These are phyloP conservation scores for Scolopax mira DNA, from an alignment of 2,113 vertebrate species.

Conservation along the genomic window DNA sequence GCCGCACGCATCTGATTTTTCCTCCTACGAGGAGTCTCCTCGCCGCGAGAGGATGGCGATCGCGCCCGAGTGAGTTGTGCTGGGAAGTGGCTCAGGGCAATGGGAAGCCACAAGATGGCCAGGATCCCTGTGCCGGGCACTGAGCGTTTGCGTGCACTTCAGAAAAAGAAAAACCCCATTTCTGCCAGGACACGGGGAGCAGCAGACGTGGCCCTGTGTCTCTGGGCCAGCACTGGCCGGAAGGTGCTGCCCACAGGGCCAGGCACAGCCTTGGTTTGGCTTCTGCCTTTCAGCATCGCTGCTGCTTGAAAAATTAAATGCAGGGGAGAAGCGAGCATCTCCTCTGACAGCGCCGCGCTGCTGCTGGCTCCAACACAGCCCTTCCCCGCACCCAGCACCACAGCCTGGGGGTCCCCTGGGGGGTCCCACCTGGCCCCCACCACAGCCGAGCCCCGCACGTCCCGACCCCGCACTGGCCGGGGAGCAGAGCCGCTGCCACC, in stretches of 20 bases:
- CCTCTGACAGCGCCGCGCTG: background rate
- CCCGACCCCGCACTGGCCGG: rapidly evolving
- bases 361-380: background rate
- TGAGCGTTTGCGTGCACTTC: rapidly evolving
- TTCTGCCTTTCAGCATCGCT: background rate
- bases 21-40: background rate
- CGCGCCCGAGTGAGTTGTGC: rapidly evolving
- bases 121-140: rapidly evolving
- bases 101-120: background rate
- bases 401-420: rapidly evolving
- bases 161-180: background rate
- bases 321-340: background rate
- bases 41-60: background rate
- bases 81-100: background rate
- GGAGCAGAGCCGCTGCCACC: rapidly evolving
- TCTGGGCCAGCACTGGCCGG: background rate
- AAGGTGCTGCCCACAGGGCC: background rate
- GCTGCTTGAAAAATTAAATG: background rate
- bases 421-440: background rate
- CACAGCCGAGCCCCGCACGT: background rate
- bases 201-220: background rate
- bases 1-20: background rate
- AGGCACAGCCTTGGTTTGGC: background rate
- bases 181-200: background rate
- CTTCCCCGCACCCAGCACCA: background rate